phyloP scores from a whole-genome alignment of 1,140 invertebrate species.

The Phymastichus coffea region DNA sequence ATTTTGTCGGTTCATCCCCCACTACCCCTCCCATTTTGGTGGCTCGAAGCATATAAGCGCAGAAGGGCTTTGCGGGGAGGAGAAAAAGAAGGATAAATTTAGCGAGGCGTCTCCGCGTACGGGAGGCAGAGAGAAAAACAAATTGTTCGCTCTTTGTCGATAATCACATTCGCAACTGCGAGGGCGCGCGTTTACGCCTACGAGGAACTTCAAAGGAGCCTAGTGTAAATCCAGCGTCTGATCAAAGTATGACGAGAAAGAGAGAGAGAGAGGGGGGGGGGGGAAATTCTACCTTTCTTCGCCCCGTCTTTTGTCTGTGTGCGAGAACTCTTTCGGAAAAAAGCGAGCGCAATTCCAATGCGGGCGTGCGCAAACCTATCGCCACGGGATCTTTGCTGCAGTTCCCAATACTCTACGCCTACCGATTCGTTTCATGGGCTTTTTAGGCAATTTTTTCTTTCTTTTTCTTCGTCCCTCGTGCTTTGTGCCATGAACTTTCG shows the following conservation, averaged over 20 bases:
- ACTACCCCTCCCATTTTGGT: neutral
- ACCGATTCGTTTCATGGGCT: too few species aligned
- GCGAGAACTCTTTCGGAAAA: too few species aligned
- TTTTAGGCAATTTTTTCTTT: too few species aligned
- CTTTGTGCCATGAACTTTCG: too few species aligned
- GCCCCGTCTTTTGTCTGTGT: neutral
- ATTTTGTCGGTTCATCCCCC: neutral
- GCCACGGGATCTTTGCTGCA: too few species aligned
- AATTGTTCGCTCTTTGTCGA: slow-evolving; percentile 25
- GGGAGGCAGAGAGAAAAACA: slow-evolving; percentile 1
- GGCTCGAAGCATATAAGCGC: neutral
- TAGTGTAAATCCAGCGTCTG: slow-evolving; percentile 43
- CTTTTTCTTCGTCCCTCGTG: too few species aligned
- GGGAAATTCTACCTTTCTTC: slow-evolving; percentile 32
- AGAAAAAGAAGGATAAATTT: slow-evolving; percentile 10
- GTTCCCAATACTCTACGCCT: too few species aligned
- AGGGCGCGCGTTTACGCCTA: slow-evolving; percentile 25
- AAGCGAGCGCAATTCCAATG: too few species aligned
- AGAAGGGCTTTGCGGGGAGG: neutral
- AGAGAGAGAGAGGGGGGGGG: too few species aligned
- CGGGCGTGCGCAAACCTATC: too few species aligned
- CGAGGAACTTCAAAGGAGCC: slow-evolving; percentile 36
- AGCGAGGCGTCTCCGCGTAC: neutral
- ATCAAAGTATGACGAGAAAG: slow-evolving; percentile 44
- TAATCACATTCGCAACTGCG: slow-evolving; percentile 34